Conservation (phyloP, 1,140 invertebrate genomes). For the Lordiphosa collinella region DNA sequence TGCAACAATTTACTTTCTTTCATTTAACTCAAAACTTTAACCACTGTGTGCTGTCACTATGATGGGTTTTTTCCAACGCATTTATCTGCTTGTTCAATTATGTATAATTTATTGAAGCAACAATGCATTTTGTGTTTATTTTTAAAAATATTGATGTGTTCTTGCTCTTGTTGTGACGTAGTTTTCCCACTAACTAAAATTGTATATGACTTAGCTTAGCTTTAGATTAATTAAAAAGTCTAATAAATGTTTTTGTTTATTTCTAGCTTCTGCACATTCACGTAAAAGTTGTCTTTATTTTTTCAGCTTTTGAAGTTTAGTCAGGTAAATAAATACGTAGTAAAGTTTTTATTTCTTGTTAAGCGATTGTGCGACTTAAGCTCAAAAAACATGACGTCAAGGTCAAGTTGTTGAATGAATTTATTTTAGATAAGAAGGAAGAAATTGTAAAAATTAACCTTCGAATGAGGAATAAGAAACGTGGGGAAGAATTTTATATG, state of each 20-base stretch:
- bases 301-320: conserved; percentile 49
- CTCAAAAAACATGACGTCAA: too few relatives aligned
- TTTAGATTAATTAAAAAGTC: conserved; percentile 15
- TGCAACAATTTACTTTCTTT: too few relatives aligned
- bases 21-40: too few relatives aligned
- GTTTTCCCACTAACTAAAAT: conserved; percentile 20
- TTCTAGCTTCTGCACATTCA: conserved; percentile 16
- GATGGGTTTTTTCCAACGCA: conserved; percentile 1
- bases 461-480: too few relatives aligned
- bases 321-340: conserved; percentile 15
- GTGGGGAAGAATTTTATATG: too few relatives aligned
- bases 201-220: conserved; percentile 17
- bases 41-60: too few relatives aligned
- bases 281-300: conserved; percentile 28
- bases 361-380: not conserved
- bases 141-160: conserved; percentile 24
- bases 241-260: conserved; percentile 43
- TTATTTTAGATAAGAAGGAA: too few relatives aligned
- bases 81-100: conserved; percentile 28
- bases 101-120: conserved; percentile 12
- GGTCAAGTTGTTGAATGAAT: too few relatives aligned
- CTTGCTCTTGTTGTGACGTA: conserved; percentile 9
- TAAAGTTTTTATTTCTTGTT: conserved; percentile 2
- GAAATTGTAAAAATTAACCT: too few relatives aligned
- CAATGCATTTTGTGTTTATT: conserved; percentile 21